Evolutionary conservation across 2,113 vertebrate species (phyloP), one percentile per base, ranked within the genome.

Genomic region (Vulpes vulpes): DNA sequence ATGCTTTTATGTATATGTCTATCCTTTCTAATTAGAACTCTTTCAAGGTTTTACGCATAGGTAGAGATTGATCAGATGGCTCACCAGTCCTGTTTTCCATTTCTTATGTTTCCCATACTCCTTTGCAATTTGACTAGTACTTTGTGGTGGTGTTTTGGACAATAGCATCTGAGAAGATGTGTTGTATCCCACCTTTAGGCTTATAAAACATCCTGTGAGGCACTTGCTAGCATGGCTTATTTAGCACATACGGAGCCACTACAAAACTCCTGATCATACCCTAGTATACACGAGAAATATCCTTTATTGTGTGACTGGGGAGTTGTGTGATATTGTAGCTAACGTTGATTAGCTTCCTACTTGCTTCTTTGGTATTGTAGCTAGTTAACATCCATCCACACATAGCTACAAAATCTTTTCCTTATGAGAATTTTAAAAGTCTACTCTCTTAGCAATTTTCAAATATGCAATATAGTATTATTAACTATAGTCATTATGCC

Each of bases 21-120:
- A 78, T 71, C 55, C 49, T 92, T 92, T 22, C 43, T 89, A 82
- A 95, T n/a, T 71, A 64, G 43, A 92, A 84, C 27, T 49, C 16
- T 53, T 79, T 65, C 3, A 79, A 62, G n/a, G 11, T 43, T 53
- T 79, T 55, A 35, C 12, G 11, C 35, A 1, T 55, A 38, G 53
- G 20, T n/a, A 80, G 62, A 57, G 64, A 65, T 8, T 38, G 35
- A 27, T 16, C 73, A 65, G 64, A 57, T 60, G 73, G 80, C 25
- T 74, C 16, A 81, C 2, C 5, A 12, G 27, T 73, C 65, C 14
- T 53, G 15, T 67, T 82, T 27, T 32, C 32, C 51, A 32, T 67
- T 73, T 78, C 49, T 8, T 83, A n/a, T 10, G 17, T 73, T 59
- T 74, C 65, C 55, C 65, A 84, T 22, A 38, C 11, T 38, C 32